phyloP scores from a whole-genome alignment of 2,888 invertebrate species.

The Chymomyza fuscimana region DNA sequence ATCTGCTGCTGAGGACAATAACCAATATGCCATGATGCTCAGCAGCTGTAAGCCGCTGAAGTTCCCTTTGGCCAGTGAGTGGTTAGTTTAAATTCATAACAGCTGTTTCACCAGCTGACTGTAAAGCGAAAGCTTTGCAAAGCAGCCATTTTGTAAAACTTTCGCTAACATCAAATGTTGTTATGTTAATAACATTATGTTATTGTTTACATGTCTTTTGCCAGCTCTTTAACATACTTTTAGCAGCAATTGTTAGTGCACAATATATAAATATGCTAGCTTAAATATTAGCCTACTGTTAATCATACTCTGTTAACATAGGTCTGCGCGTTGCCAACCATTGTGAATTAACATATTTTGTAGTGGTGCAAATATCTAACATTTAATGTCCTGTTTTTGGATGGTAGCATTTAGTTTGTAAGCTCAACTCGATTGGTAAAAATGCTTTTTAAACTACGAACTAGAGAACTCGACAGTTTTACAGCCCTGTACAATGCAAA shows the following conservation, averaged over 20 bases:
- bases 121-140: slow-evolving; percentile 36
- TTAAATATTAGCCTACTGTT: slow-evolving; percentile 14
- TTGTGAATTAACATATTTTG: slow-evolving; percentile 18
- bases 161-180: slow-evolving; percentile 10
- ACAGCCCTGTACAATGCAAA: slow-evolving; percentile 5
- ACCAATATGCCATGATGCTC: slow-evolving; percentile 74
- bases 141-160: slow-evolving; percentile 51
- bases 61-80: slow-evolving; percentile 79
- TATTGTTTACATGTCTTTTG: slow-evolving; percentile 28
- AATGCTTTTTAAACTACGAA: slow-evolving; percentile 58
- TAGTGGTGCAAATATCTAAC: slow-evolving; percentile 5
- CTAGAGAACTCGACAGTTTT: not conserved
- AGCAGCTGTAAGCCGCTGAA: slow-evolving; percentile 78
- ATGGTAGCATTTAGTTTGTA: not conserved
- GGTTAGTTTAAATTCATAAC: slow-evolving; percentile 75
- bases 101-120: not conserved
- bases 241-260: slow-evolving; percentile 35
- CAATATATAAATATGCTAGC: slow-evolving; percentile 31
- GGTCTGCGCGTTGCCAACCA: slow-evolving; percentile 13
- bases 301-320: slow-evolving; percentile 1
- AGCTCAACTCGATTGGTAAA: slow-evolving; percentile 49
- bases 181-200: slow-evolving; percentile 19
- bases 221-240: slow-evolving; percentile 21
- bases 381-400: not conserved
- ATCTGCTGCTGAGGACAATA: slow-evolving; percentile 77